A percentile compares a stretch with the other conserved stretches of the same genome.
These are phyloP conservation scores for Lacanobia oleracea DNA, from an alignment of 2,888 invertebrate genomes.

Conservation along the genomic window DNA sequence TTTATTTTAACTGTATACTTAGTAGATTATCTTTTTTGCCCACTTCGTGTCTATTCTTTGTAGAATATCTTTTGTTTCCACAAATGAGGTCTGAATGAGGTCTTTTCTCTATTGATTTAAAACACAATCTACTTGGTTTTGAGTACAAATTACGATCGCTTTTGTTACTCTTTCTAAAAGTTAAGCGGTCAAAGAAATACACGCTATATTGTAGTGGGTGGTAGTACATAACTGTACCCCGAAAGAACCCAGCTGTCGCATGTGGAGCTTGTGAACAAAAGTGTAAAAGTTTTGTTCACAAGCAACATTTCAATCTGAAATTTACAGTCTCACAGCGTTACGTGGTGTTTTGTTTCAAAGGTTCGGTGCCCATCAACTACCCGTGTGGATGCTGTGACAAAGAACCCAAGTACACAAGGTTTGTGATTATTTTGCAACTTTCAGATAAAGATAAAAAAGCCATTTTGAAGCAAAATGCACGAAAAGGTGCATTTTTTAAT, in stretches of 20 bases:
- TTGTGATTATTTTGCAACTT: background rate
- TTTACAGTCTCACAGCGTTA: constrained; percentile 50
- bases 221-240: constrained; percentile 34
- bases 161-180: background rate
- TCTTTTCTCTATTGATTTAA: background rate
- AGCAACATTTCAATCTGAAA: constrained; percentile 72
- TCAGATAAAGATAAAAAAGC: background rate
- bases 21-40: constrained; percentile 27
- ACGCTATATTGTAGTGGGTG: background rate
- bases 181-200: background rate
- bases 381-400: constrained; percentile 11
- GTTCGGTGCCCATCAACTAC: constrained; percentile 19
- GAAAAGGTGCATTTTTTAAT: too few species aligned
- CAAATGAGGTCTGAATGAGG: constrained; percentile 12
- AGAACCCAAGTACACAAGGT: background rate
- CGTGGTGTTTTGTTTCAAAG: constrained; percentile 64
- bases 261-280: constrained; percentile 62
- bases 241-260: constrained; percentile 57
- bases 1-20: constrained; percentile 22
- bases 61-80: constrained; percentile 14
- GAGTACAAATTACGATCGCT: background rate
- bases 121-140: background rate
- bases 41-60: constrained; percentile 16
- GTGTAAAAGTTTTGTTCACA: too few species aligned
- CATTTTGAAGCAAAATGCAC: background rate